These are phyloP conservation scores for Leptopterna dolabrata DNA, from an alignment of 2,888 invertebrate species.

Conservation along the genomic window DNA sequence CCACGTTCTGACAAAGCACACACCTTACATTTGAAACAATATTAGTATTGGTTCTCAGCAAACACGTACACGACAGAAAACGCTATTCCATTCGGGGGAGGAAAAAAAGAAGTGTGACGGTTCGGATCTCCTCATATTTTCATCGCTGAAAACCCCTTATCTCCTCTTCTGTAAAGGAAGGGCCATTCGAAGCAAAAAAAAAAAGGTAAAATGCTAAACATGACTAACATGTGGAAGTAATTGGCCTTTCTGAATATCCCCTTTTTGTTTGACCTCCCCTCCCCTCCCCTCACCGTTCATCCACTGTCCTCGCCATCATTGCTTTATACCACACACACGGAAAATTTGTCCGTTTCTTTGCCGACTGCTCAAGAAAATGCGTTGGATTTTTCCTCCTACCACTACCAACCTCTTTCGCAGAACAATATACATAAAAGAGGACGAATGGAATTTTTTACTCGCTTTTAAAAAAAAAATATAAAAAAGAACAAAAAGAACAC, in stretches of 20 bases:
- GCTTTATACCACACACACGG: background rate
- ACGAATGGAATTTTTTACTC: background rate
- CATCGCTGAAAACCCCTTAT: background rate
- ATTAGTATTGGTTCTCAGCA: too few relatives aligned
- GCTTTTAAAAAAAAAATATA: too few relatives aligned
- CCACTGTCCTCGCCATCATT: background rate
- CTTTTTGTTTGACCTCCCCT: constrained; percentile 12
- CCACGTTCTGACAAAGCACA: too few relatives aligned
- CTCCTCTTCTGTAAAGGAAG: background rate
- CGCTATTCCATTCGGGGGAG: background rate
- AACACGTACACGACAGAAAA: background rate
- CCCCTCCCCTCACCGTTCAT: too few relatives aligned
- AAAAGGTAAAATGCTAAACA: constrained; percentile 14
- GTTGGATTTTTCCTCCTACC: background rate
- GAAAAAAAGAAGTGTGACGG: background rate
- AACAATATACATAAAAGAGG: background rate
- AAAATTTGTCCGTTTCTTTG: background rate
- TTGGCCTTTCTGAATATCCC: constrained; percentile 10
- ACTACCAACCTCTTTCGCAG: background rate
- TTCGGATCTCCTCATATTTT: constrained; percentile 5
- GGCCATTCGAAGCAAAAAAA: background rate
- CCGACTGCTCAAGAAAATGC: background rate
- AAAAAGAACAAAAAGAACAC: background rate
- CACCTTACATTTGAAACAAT: too few relatives aligned
- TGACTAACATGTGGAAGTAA: constrained; percentile 31